Evolutionary conservation across 2,888 invertebrate species (phyloP).

Genomic region (Ceriagrion tenellum): DNA sequence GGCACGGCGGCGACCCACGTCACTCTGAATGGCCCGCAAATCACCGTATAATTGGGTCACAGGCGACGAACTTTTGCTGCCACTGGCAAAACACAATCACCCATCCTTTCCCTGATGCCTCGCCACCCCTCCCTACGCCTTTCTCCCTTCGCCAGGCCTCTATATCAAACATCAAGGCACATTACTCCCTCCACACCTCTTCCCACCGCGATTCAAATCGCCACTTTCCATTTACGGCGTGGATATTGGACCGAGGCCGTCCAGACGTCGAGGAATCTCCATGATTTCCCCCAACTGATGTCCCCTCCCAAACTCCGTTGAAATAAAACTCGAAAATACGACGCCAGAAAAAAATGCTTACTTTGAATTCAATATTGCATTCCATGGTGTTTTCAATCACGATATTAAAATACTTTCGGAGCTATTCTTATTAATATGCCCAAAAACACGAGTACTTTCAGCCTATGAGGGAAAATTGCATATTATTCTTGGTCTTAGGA

Average conservation of each 20-base stretch:
- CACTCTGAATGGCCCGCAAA: slow-evolving; percentile 38
- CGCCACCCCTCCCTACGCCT: neutral
- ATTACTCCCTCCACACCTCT: neutral
- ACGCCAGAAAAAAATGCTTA: no score
- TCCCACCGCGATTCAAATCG: neutral
- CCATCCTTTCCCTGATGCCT: neutral
- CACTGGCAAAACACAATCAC: neutral
- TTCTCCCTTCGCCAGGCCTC: neutral
- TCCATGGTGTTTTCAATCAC: no score
- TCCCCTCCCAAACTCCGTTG: no score
- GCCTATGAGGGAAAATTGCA: no score
- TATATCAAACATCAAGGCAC: no score
- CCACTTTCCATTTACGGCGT: neutral
- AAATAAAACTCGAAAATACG: no score
- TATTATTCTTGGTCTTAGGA: no score
- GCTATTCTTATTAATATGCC: no score
- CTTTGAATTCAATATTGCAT: no score
- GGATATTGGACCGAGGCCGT: neutral
- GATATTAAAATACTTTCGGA: no score
- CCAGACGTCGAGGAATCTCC: neutral
- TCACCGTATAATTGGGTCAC: slow-evolving; percentile 60
- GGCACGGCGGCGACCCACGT: slow-evolving; percentile 8
- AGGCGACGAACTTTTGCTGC: slow-evolving; percentile 1
- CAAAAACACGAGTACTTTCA: no score
- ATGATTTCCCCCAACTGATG: neutral